These are phyloP conservation scores for Campylorhamphus procurvoides DNA, from an alignment of 2,113 vertebrate genomes.

Conservation along the genomic window DNA sequence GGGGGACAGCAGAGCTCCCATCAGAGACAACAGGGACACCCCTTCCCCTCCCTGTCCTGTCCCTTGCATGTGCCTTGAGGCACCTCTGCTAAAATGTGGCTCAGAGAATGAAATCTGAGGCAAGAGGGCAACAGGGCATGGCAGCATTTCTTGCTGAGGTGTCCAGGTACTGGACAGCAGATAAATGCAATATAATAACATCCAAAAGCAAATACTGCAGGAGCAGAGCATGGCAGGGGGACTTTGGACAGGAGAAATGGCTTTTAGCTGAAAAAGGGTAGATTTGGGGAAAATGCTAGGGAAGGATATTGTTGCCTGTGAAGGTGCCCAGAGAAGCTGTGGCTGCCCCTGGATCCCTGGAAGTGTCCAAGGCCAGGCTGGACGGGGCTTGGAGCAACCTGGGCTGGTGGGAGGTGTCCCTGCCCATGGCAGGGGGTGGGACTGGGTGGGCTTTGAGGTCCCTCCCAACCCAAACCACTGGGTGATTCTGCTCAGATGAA, in stretches of 20 bases:
- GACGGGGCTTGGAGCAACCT: accelerated
- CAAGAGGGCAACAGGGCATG: not conserved
- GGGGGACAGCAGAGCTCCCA: not conserved
- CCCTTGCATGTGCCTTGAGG: not conserved
- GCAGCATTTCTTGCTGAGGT: not conserved
- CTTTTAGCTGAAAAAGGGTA: not conserved
- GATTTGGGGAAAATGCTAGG: not conserved
- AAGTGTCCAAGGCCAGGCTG: not conserved
- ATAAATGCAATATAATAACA: not conserved
- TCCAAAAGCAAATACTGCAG: not conserved
- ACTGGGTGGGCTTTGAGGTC: accelerated
- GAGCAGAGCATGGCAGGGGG: not conserved
- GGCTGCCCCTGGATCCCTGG: not conserved
- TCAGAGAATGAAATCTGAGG: not conserved
- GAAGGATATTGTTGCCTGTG: not conserved
- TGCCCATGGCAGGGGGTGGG: not conserved
- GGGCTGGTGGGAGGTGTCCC: not conserved
- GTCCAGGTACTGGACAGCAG: not conserved
- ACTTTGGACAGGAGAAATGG: not conserved
- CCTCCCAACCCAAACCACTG: not conserved
- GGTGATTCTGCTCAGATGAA: not conserved
- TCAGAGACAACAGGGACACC: not conserved
- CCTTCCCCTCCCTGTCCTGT: not conserved
- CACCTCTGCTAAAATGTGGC: not conserved
- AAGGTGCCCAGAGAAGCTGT: not conserved